phyloP scores from a whole-genome alignment of 2,888 invertebrate species.

The Cordilura impudica region DNA sequence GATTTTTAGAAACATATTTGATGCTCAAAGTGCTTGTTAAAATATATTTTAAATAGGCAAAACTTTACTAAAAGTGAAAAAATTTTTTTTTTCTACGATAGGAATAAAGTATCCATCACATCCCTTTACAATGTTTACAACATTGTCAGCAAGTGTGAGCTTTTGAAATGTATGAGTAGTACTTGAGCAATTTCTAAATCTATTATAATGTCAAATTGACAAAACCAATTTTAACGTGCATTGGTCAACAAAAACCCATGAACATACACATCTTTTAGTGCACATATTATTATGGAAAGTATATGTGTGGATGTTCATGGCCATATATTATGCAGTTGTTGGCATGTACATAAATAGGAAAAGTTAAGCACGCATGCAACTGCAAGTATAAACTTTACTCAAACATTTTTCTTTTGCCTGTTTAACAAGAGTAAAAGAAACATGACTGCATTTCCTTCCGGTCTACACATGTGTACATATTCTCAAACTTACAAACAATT shows the following conservation, averaged over 20 bases:
- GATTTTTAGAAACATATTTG: no score
- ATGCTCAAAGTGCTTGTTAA: no score
- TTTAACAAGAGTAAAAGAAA: slow-evolving; percentile 1
- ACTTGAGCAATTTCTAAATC: slow-evolving; percentile 66
- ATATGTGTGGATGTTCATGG: background rate
- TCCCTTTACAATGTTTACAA: slow-evolving; percentile 23
- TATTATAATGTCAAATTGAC: slow-evolving; percentile 71
- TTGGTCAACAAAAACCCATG: slow-evolving; percentile 38
- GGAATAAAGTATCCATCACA: slow-evolving; percentile 13
- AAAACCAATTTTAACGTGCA: slow-evolving; percentile 68
- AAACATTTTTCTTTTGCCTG: slow-evolving; percentile 20
- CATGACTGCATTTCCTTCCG: slow-evolving; percentile 40
- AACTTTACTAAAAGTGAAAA: no score
- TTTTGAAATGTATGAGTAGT: slow-evolving; percentile 39
- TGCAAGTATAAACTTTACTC: slow-evolving; percentile 19
- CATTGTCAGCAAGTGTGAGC: slow-evolving; percentile 38
- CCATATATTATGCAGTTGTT: background rate
- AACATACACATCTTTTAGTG: slow-evolving; percentile 9
- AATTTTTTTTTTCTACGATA: no score
- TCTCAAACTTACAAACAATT: background rate
- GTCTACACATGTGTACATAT: slow-evolving; percentile 16
- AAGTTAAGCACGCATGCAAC: slow-evolving; percentile 31
- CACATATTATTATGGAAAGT: background rate
- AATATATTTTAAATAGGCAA: no score
- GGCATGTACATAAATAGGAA: no score